phyloP scores from a whole-genome alignment of 2,888 invertebrate species.

The Diarsia mendica region DNA sequence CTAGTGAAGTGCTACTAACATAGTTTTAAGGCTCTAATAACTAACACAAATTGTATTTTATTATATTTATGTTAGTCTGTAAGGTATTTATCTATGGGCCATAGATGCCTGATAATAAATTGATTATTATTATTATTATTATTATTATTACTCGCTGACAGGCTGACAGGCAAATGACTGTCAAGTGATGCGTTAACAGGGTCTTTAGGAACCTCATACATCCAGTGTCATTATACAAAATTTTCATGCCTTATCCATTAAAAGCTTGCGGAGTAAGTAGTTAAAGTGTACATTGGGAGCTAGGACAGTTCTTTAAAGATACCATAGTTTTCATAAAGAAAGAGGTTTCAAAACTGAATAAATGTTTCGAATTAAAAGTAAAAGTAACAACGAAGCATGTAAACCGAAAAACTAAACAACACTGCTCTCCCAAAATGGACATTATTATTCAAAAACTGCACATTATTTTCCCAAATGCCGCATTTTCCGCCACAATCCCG shows the following conservation, averaged over 20 bases:
- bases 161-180: too few relatives aligned
- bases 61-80: too few relatives aligned
- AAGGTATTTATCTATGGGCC: too few relatives aligned
- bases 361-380: not conserved
- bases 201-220: not conserved
- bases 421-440: not conserved
- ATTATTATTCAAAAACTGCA: slow-evolving; percentile 36
- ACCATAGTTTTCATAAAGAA: not conserved
- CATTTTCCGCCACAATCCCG: slow-evolving; percentile 28
- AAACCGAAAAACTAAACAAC: not conserved
- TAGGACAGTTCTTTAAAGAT: not conserved
- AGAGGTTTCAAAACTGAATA: not conserved
- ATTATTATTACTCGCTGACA: not conserved
- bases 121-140: too few relatives aligned
- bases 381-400: not conserved
- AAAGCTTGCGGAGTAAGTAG: not conserved
- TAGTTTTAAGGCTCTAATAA: too few relatives aligned
- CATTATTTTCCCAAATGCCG: slow-evolving; percentile 16
- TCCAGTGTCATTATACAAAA: not conserved
- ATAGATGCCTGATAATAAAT: too few relatives aligned
- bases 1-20: too few relatives aligned
- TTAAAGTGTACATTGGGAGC: not conserved
- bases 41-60: too few relatives aligned
- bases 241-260: not conserved
- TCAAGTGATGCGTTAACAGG: not conserved